phyloP scores from a whole-genome alignment of 2,888 invertebrate species.

The Pristionchus fissidentatus region DNA sequence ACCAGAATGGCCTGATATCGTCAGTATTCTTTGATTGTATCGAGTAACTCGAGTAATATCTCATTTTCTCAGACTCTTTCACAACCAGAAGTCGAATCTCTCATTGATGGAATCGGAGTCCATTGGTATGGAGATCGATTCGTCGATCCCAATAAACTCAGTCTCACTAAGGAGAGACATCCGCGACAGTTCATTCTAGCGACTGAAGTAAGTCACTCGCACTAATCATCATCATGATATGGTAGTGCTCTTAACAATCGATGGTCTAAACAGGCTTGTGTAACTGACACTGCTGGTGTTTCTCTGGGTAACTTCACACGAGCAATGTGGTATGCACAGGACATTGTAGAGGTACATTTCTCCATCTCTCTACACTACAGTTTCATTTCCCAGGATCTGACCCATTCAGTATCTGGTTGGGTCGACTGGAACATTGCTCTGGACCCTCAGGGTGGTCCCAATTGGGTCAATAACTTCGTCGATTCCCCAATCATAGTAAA shows the following conservation, averaged over 20 bases:
- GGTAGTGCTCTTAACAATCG: neutral
- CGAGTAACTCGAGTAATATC: neutral
- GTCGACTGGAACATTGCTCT: constrained; percentile 91
- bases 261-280: neutral
- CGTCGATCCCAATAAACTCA: constrained; percentile 80
- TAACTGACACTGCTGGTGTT: constrained; percentile 76
- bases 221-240: neutral
- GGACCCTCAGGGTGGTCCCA: constrained; percentile 85
- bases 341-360: constrained; percentile 68
- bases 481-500: constrained; percentile 87
- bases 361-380: neutral
- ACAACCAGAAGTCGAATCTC: constrained; percentile 73
- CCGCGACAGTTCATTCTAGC: constrained; percentile 85
- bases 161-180: constrained; percentile 80
- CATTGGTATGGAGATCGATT: constrained; percentile 86
- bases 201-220: constrained; percentile 88
- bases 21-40: constrained; percentile 77
- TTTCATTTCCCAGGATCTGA: constrained; percentile 80
- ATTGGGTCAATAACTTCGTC: constrained; percentile 86
- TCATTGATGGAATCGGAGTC: constrained; percentile 84
- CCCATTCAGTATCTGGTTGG: constrained; percentile 87
- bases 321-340: constrained; percentile 81
- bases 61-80: constrained; percentile 69
- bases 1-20: constrained; percentile 82
- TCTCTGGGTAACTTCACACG: constrained; percentile 84